These are phyloP conservation scores for Blastobasis adustella DNA, from an alignment of 2,888 invertebrate species.

Conservation along the genomic window DNA sequence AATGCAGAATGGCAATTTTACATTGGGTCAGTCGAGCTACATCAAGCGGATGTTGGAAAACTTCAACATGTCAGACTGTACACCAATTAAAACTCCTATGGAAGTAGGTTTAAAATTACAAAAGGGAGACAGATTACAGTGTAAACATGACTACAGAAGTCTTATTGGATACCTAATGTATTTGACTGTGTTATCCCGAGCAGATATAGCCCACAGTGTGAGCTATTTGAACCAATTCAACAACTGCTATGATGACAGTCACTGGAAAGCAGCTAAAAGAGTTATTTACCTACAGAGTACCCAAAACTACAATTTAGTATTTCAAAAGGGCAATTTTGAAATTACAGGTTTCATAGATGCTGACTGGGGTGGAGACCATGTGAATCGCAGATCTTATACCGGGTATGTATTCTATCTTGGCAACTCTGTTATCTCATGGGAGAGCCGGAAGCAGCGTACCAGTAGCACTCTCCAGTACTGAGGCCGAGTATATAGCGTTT, in stretches of 20 bases:
- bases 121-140: neutral
- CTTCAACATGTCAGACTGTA: conserved; percentile 1
- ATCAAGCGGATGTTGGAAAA: neutral
- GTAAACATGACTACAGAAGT: conserved; percentile 2
- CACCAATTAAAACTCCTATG: neutral
- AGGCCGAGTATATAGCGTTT: conserved; percentile 7
- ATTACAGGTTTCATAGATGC: neutral
- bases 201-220: conserved; percentile 6
- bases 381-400: neutral
- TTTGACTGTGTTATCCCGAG: conserved; percentile 5
- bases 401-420: conserved; percentile 4
- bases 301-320: conserved; percentile 2
- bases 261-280: conserved; percentile 4
- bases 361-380: neutral
- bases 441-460: conserved; percentile 5
- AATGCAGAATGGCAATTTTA: neutral
- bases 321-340: neutral
- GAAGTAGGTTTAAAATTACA: neutral
- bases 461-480: conserved; percentile 8
- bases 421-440: conserved; percentile 3
- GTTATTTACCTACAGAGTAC: conserved; percentile 6
- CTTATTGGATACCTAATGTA: conserved; percentile 6
- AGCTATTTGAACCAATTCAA: conserved; percentile 6
- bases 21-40: neutral
- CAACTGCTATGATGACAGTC: conserved; percentile 3